Evolutionary conservation across 2,797 vertebrate genomes (phyloP).

Genomic region (Heterohyrax brucei): DNA sequence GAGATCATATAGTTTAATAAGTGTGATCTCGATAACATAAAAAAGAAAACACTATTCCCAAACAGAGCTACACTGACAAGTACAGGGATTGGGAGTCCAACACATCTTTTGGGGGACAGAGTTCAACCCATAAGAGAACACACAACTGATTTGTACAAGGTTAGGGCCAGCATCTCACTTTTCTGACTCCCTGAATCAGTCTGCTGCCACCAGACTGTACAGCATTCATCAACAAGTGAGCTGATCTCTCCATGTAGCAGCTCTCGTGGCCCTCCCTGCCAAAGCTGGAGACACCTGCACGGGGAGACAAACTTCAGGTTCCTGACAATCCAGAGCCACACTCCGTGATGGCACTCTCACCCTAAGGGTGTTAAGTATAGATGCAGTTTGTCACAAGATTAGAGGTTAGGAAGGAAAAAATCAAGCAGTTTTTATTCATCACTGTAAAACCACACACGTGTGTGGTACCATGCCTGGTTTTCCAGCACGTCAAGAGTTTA

Average conservation of each 20-base stretch:
- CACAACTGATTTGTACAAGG: background rate
- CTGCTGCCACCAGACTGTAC: no score
- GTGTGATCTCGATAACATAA: no score
- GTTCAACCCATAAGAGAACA: background rate
- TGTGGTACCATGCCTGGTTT: background rate
- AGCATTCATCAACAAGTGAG: background rate
- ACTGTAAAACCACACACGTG: background rate
- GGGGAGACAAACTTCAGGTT: background rate
- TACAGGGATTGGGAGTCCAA: background rate
- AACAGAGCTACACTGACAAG: background rate
- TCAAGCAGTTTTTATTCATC: background rate
- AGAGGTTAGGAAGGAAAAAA: background rate
- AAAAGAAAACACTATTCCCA: no score
- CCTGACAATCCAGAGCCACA: background rate
- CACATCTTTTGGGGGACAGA: background rate
- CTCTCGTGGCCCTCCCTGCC: background rate
- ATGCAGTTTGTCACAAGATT: background rate
- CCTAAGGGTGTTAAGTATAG: accelerated
- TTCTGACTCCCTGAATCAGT: background rate
- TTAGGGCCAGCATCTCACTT: background rate
- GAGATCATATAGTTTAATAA: no score
- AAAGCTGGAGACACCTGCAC: background rate
- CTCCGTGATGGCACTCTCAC: background rate
- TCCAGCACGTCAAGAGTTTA: background rate
- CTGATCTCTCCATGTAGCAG: background rate